phyloP scores from a whole-genome alignment of 2,888 invertebrate genomes.

The Lasioglossum vierecki region DNA sequence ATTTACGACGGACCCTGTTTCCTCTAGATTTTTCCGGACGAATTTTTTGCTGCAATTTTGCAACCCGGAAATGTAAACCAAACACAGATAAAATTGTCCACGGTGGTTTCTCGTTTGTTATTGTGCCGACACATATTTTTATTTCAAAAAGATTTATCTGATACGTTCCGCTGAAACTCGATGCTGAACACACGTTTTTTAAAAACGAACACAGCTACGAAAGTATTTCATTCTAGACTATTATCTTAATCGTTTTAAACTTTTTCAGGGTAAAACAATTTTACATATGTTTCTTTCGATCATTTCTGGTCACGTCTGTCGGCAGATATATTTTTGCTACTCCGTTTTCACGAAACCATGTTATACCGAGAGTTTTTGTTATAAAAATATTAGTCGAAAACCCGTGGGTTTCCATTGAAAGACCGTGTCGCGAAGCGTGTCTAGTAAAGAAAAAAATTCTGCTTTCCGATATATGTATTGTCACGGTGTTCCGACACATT shows the following conservation, averaged over 20 bases:
- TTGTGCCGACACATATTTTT: background rate
- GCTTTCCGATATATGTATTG: conserved; percentile 10
- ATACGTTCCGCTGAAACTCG: background rate
- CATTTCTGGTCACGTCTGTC: background rate
- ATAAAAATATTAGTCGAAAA: background rate
- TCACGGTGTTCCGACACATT: conserved; percentile 31
- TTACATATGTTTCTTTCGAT: background rate
- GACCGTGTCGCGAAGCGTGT: background rate
- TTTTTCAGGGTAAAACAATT: background rate
- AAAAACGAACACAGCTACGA: background rate
- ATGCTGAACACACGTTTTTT: background rate
- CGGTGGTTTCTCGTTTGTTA: background rate
- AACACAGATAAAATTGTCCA: background rate
- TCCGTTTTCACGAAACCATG: background rate
- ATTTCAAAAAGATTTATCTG: background rate
- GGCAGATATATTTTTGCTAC: background rate
- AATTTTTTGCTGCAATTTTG: background rate
- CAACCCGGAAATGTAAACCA: background rate
- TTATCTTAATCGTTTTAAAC: background rate
- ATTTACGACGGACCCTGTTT: background rate
- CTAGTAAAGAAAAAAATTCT: conserved; percentile 31
- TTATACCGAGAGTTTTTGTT: background rate
- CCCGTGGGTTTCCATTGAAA: background rate
- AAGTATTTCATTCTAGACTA: background rate
- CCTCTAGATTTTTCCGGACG: background rate